A percentile compares a stretch with the other conserved stretches of the same genome.
These are phyloP conservation scores for Carduelis carduelis DNA, from an alignment of 2,797 vertebrate species.

Conservation along the genomic window DNA sequence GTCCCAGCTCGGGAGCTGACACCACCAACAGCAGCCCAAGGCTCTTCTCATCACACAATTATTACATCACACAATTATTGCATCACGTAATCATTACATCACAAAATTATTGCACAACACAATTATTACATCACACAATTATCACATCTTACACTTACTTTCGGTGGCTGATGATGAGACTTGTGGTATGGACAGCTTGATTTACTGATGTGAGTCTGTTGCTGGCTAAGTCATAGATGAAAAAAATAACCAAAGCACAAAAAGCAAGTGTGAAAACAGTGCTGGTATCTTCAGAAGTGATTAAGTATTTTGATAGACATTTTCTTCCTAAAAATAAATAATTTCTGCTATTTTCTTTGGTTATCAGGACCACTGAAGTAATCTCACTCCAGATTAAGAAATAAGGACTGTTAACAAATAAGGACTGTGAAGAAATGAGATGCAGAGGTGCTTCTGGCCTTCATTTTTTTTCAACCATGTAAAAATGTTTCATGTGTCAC, in stretches of 20 bases:
- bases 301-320: neutral
- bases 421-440: neutral
- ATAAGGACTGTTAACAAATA: neutral
- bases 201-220: neutral
- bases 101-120: neutral
- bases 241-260: fast-evolving
- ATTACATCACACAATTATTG: too few species aligned
- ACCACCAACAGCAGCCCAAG: neutral
- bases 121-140: too few species aligned
- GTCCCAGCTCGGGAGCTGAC: neutral
- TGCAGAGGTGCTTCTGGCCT: neutral
- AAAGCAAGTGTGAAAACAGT: neutral
- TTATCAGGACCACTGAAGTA: neutral
- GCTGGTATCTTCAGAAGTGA: neutral
- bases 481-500: neutral
- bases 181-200: neutral
- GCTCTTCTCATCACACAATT: neutral
- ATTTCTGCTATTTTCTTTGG: neutral
- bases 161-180: neutral
- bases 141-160: neutral
- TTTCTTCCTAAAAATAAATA: neutral
- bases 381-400: neutral
- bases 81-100: too few species aligned
- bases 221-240: neutral
- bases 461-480: neutral